A percentile compares a stretch with the other conserved stretches of the same genome.
Evolutionary conservation across 2,888 invertebrate genomes (phyloP).

Genomic region (Autographa gamma): DNA sequence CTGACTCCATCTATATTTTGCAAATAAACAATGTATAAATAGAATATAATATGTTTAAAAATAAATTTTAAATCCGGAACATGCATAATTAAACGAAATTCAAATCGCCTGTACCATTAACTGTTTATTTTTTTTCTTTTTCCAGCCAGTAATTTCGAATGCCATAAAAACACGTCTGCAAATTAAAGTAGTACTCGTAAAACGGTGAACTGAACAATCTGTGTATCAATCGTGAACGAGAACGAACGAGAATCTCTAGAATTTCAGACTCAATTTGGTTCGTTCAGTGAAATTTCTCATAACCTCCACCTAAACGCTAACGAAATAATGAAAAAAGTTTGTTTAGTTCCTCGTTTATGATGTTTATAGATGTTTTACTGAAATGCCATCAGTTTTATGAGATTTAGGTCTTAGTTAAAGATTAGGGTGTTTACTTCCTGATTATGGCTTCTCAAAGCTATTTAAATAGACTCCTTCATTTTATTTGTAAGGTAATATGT

Average conservation of each 20-base stretch:
- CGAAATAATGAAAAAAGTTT: conserved; percentile 2
- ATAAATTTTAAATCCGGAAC: no score
- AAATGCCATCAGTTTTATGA: neutral
- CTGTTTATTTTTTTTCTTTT: neutral
- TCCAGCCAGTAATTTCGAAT: neutral
- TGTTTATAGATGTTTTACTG: neutral
- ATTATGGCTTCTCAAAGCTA: no score
- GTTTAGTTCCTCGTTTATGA: neutral
- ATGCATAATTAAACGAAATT: neutral
- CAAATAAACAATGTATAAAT: no score
- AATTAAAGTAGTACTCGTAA: neutral
- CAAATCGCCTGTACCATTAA: neutral
- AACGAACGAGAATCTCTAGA: neutral
- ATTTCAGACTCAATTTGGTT: conserved; percentile 3
- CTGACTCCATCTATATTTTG: no score
- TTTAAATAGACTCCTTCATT: no score
- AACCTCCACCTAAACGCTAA: neutral
- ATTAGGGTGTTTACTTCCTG: neutral
- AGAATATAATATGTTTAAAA: no score
- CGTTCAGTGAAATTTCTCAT: neutral
- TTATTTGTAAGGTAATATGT: no score
- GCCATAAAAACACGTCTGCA: neutral
- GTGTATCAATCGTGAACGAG: neutral
- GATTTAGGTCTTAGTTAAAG: neutral
- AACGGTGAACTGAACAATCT: conserved; percentile 3